Conservation (phyloP, 2,888 invertebrate genomes). For the Eupithecia subumbrata region DNA sequence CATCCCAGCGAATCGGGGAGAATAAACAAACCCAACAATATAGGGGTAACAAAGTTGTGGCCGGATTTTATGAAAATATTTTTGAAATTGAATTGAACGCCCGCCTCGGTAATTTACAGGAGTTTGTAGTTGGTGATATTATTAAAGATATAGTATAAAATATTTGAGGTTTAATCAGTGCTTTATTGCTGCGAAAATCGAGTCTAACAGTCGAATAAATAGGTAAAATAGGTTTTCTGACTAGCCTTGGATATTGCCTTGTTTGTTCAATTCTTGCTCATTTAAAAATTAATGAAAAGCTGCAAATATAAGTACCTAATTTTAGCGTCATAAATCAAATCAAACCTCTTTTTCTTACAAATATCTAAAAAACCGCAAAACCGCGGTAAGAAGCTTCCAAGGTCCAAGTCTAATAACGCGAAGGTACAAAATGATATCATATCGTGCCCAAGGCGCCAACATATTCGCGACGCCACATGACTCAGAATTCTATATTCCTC, state of each 20-base stretch:
- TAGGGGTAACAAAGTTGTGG: constrained; percentile 19
- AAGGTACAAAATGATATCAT: constrained; percentile 9
- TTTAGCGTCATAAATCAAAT: background rate
- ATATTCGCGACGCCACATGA: constrained; percentile 23
- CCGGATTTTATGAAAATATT: constrained; percentile 25
- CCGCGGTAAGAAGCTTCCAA: background rate
- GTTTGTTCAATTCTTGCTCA: background rate
- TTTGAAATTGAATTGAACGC: constrained; percentile 18
- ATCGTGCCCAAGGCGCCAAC: constrained; percentile 18
- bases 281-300: background rate
- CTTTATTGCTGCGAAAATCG: background rate
- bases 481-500: constrained; percentile 1
- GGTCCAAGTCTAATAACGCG: background rate
- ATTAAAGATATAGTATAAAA: background rate
- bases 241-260: background rate
- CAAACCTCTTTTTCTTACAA: background rate
- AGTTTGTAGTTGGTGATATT: background rate
- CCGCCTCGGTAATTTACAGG: constrained; percentile 10
- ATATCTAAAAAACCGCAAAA: background rate
- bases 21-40: constrained; percentile 31
- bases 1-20: constrained; percentile 16
- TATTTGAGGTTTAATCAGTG: background rate
- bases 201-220: background rate
- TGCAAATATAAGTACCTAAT: background rate
- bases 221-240: background rate